Evolutionary conservation across 2,113 vertebrate genomes (phyloP).

Genomic region (Ivindomyrus marchei): DNA sequence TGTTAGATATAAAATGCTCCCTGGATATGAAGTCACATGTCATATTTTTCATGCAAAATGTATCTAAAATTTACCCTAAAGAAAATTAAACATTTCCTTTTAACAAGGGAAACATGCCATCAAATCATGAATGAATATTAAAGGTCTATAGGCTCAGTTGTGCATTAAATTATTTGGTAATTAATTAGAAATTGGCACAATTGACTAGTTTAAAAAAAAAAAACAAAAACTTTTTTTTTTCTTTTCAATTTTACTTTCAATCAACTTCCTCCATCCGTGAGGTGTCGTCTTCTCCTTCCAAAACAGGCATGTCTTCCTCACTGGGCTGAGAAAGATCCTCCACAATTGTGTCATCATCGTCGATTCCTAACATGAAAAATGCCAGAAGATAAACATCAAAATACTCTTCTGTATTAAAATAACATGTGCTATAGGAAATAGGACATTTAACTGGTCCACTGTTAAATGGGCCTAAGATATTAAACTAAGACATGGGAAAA

Average conservation of each 20-base stretch:
- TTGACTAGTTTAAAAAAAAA: background rate
- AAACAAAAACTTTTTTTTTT: background rate
- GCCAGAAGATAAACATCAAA: background rate
- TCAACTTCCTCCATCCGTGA: conserved; percentile 77
- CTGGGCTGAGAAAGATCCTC: conserved; percentile 58
- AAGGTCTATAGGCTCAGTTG: background rate
- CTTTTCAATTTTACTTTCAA: conserved; percentile 37
- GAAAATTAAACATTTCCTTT: background rate
- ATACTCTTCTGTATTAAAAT: background rate
- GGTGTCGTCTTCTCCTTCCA: conserved; percentile 69
- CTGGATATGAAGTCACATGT: background rate
- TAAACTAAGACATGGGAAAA: background rate
- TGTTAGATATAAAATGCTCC: background rate
- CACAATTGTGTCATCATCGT: conserved; percentile 62
- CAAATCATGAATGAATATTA: background rate
- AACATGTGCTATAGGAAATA: background rate
- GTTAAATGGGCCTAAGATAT: background rate
- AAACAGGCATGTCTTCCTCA: conserved; percentile 70
- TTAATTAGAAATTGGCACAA: background rate
- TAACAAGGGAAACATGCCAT: background rate
- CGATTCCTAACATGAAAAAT: conserved; percentile 51
- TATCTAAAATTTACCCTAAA: background rate
- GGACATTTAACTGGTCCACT: background rate
- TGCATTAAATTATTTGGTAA: background rate
- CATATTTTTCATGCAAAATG: background rate